phyloP scores from a whole-genome alignment of 2,888 invertebrate species.

The Dryobota labecula region DNA sequence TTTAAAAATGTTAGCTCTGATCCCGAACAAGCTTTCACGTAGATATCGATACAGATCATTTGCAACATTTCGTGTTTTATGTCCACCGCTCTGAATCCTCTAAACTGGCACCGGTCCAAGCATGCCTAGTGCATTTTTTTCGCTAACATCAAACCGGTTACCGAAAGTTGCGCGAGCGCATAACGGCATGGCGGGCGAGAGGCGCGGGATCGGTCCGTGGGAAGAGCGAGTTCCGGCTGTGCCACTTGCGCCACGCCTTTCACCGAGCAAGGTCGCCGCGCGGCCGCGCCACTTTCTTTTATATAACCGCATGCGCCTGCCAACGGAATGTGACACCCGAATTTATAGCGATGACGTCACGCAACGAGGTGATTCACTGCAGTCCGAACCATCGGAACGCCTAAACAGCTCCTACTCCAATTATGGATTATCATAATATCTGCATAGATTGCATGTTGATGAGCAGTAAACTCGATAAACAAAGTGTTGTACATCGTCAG shows the following conservation, averaged over 20 bases:
- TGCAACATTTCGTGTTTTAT: constrained; percentile 75
- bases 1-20: constrained; percentile 14
- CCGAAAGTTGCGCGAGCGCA: constrained; percentile 81
- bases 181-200: constrained; percentile 75
- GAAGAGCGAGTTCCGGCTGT: constrained; percentile 89
- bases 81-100: constrained; percentile 69
- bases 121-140: constrained; percentile 78
- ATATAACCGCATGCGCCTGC: constrained; percentile 82
- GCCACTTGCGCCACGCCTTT: constrained; percentile 89
- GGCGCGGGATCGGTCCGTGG: constrained; percentile 84
- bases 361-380: constrained; percentile 82
- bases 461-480: constrained; percentile 9
- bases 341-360: constrained; percentile 87
- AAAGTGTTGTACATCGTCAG: constrained; percentile 1
- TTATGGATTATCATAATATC: constrained; percentile 55
- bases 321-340: constrained; percentile 87
- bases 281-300: constrained; percentile 90
- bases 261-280: constrained; percentile 88
- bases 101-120: constrained; percentile 73
- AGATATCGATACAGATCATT: constrained; percentile 61
- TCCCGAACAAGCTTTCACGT: constrained; percentile 56
- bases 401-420: constrained; percentile 61
- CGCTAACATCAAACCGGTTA: constrained; percentile 79
- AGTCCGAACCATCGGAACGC: constrained; percentile 61
- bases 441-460: constrained; percentile 34